A percentile compares a stretch with the other conserved stretches of the same genome.
phyloP scores from a whole-genome alignment of 1,140 invertebrate genomes.

The Maconellicoccus hirsutus region DNA sequence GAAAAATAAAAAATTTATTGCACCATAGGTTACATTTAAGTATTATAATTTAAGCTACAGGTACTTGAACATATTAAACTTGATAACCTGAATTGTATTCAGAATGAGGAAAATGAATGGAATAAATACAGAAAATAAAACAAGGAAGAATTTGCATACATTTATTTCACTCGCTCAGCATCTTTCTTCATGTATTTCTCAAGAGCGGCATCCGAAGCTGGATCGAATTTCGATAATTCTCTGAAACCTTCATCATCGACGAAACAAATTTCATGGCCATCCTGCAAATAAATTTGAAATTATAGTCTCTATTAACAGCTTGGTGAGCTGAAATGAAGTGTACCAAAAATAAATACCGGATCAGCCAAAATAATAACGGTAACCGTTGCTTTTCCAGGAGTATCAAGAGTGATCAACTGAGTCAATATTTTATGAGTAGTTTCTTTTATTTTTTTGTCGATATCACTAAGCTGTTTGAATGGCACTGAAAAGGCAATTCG shows the following conservation, averaged over 20 bases:
- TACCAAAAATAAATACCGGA: conserved; percentile 61
- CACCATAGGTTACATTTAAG: no score
- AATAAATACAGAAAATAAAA: no score
- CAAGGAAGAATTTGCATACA: no score
- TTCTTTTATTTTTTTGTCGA: conserved; percentile 62
- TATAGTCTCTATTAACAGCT: no score
- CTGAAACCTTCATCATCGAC: conserved; percentile 91
- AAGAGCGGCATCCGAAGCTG: conserved; percentile 63
- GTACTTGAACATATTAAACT: no score
- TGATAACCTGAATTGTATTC: no score
- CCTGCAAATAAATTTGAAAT: conserved; percentile 39
- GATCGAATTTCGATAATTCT: conserved; percentile 76
- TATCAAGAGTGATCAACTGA: conserved; percentile 78
- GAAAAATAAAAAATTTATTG: no score
- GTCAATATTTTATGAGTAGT: conserved; percentile 68
- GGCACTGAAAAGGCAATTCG: conserved; percentile 89
- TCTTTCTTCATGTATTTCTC: conserved; percentile 67
- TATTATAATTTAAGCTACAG: no score
- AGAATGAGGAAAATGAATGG: no score
- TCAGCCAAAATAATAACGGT: conserved; percentile 91
- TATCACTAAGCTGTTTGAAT: conserved; percentile 52
- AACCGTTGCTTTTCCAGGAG: conserved; percentile 92
- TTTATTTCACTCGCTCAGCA: conserved; percentile 29
- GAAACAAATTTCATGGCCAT: conserved; percentile 97
- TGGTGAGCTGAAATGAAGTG: no score